Evolutionary conservation across 64 coral and sea anemone species (phyloP).

Genomic region (Exaiptasia diaphana): DNA sequence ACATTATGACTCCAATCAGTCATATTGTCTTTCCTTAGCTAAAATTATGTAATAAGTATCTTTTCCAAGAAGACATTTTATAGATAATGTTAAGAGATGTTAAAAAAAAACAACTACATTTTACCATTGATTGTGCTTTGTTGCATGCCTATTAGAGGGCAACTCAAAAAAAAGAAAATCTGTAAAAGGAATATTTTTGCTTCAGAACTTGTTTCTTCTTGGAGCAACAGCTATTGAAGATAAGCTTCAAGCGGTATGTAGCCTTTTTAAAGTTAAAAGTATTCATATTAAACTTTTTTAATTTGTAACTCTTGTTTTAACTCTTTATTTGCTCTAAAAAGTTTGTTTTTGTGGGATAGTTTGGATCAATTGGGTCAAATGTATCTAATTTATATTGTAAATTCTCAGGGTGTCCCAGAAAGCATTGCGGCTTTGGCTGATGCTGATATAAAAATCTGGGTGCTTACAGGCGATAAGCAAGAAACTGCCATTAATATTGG

Average conservation of each 20-base stretch:
- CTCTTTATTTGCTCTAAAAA: not conserved
- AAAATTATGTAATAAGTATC: too few relatives aligned
- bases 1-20: too few relatives aligned
- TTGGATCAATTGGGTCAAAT: too few relatives aligned
- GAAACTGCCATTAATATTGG: conserved; percentile 99
- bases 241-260: conserved; percentile 78
- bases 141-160: too few relatives aligned
- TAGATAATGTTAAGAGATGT: too few relatives aligned
- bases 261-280: not conserved
- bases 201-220: conserved; percentile 92
- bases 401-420: conserved; percentile 85
- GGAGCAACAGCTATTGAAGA: conserved; percentile 98
- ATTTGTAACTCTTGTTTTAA: not conserved
- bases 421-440: conserved; percentile 94
- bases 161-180: too few relatives aligned
- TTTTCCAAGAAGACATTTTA: too few relatives aligned
- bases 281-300: not conserved
- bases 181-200: not conserved
- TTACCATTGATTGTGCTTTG: too few relatives aligned
- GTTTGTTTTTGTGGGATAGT: too few relatives aligned
- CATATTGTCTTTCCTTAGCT: too few relatives aligned
- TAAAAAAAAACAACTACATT: too few relatives aligned
- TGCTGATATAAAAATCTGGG: conserved; percentile 99
- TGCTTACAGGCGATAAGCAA: conserved; percentile 97
- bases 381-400: not conserved